Evolutionary conservation across 2,113 vertebrate genomes (phyloP).

Genomic region (Psittacula cyanocephala): DNA sequence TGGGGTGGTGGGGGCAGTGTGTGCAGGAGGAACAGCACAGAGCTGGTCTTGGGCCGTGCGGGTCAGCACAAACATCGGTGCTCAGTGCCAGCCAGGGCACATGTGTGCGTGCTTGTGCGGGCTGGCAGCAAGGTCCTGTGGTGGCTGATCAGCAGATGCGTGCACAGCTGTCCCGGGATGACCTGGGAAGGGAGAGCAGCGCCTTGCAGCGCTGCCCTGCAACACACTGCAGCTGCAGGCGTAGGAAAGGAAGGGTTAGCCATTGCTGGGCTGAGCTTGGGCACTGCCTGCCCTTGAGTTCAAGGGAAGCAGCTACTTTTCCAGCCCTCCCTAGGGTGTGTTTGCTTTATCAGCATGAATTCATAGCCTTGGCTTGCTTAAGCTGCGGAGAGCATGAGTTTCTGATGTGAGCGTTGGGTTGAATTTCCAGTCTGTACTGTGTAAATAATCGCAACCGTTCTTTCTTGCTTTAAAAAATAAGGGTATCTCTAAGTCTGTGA

Average conservation of each 20-base stretch:
- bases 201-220: background rate
- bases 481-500: background rate
- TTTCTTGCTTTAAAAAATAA: background rate
- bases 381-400: background rate
- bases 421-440: background rate
- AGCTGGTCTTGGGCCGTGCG: accelerated
- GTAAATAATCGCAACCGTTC: background rate
- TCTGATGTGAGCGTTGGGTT: background rate
- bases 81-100: accelerated
- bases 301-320: background rate
- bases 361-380: background rate
- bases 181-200: background rate
- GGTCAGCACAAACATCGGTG: accelerated
- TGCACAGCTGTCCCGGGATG: background rate
- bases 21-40: background rate
- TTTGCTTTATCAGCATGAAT: background rate
- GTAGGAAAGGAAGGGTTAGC: background rate
- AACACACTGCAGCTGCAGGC: background rate
- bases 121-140: background rate
- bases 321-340: background rate
- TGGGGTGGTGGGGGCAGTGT: background rate
- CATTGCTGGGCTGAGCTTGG: background rate
- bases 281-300: background rate
- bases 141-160: background rate
- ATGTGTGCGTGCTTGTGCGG: accelerated